Evolutionary conservation across 2,113 vertebrate species (phyloP), one percentile per base, ranked within the genome.

Genomic region (Malurus cyaneus): DNA sequence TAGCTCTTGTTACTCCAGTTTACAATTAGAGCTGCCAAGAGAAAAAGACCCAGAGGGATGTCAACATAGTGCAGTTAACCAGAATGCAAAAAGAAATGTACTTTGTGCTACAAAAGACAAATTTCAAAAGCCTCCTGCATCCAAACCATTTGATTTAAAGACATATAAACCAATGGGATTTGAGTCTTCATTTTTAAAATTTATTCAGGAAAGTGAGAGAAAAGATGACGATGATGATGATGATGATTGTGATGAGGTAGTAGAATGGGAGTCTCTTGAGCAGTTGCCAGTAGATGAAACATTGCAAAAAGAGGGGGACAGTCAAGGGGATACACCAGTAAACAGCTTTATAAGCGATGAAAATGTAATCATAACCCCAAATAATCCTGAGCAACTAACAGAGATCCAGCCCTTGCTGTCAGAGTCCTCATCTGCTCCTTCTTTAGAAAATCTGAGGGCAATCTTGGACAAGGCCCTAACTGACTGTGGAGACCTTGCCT

Each of bases 401-500:
- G 97, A 98, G 77, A 97, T 99, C 39, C 98, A 98, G 93, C 98
- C 98, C 81, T 96, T 98, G 91, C 89, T 98, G 89, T 97, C 97
- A 65, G 98, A 98, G 80, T 98, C 98, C 7, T 97, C 98, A 23
- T 97, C 98, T 47, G 98, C 98, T 93, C 98, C 98, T 78, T 98
- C 98, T 25, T 97, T 98, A 96, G 98, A 99, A 97, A 99, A 99
- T 93, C 96, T 99, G 96, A 98, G 98, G 96, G 98, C 98, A 5
- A 99, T 99, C 93, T 96, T 99, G 98, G 99, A 99, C 97, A 99
- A 98, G 98, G 99, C 99, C 60, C 97, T 99, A 95, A 98, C 98
- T 44, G 99, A 99, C 95, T 99, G 99, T 97, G 99, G 99, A 92
- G 99, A 99, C 96, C 98, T 99, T 97, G 99, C 99, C 97, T 99